These are phyloP conservation scores for Myzus persicae DNA, from an alignment of 1,140 invertebrate genomes.

Conservation along the genomic window DNA sequence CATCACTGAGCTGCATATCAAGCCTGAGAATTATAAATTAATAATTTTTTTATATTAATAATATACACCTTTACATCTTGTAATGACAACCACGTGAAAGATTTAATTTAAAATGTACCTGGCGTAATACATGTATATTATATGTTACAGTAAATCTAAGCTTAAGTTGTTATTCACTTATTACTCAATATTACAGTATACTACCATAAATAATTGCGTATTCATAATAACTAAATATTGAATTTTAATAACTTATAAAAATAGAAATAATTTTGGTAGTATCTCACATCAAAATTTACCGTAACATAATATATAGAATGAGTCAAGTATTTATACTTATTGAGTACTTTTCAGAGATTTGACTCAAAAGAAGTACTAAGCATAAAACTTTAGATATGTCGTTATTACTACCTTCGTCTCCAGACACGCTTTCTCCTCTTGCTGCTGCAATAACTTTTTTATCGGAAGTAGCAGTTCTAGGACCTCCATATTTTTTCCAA, in stretches of 20 bases:
- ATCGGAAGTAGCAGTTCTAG: conserved; percentile 71
- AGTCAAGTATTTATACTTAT: background rate
- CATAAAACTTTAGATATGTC: background rate
- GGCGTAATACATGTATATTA: background rate
- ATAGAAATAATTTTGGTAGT: no score
- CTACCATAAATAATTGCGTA: no score
- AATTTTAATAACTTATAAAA: no score
- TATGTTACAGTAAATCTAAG: background rate
- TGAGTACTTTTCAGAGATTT: background rate
- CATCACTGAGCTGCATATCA: background rate
- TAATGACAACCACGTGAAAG: background rate
- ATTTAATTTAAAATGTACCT: background rate
- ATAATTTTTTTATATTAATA: background rate
- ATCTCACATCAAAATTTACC: no score
- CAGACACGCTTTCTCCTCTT: background rate
- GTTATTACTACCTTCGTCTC: conserved; percentile 36
- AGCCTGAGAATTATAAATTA: conserved; percentile 18
- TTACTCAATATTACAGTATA: background rate
- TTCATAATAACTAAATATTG: no score
- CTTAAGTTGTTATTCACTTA: background rate
- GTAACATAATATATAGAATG: background rate
- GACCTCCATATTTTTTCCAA: conserved; percentile 98
- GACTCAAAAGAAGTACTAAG: background rate
- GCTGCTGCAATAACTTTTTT: conserved; percentile 12
- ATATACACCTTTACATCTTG: background rate